Percentiles rank a stretch among this genome's conserved stretches.
phyloP scores from a whole-genome alignment of 2,888 invertebrate species.

The Prosapia bicincta region DNA sequence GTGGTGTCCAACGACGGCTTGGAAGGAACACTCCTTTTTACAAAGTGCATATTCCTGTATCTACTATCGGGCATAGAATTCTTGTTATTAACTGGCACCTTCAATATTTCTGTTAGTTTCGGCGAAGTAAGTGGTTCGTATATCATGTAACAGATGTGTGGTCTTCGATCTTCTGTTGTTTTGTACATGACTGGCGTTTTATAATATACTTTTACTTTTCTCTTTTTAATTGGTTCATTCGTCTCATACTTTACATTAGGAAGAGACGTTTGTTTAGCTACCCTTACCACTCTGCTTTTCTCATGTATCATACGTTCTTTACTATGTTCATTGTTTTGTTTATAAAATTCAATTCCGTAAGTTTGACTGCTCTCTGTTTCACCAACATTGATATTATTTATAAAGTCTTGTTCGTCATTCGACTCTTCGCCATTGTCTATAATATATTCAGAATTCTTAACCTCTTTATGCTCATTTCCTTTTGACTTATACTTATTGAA shows the following conservation, averaged over 20 bases:
- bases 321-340: too few relatives aligned
- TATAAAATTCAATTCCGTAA: too few relatives aligned
- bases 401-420: too few relatives aligned
- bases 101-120: background rate
- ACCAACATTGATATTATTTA: too few relatives aligned
- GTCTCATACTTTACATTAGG: background rate
- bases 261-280: too few relatives aligned
- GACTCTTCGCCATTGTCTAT: too few relatives aligned
- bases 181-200: background rate
- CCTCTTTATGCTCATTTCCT: too few relatives aligned
- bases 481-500: too few relatives aligned
- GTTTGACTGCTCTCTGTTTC: too few relatives aligned
- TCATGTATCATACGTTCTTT: too few relatives aligned
- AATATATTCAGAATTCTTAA: too few relatives aligned
- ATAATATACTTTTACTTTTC: background rate
- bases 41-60: background rate
- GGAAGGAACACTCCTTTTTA: background rate
- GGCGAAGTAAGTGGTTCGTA: background rate
- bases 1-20: background rate
- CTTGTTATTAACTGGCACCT: background rate
- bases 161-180: background rate
- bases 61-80: background rate
- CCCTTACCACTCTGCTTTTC: too few relatives aligned
- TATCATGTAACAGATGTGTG: background rate
- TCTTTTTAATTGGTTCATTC: background rate